Conservation (phyloP, 2,113 vertebrate genomes). For the Ardeotis arabs region DNA sequence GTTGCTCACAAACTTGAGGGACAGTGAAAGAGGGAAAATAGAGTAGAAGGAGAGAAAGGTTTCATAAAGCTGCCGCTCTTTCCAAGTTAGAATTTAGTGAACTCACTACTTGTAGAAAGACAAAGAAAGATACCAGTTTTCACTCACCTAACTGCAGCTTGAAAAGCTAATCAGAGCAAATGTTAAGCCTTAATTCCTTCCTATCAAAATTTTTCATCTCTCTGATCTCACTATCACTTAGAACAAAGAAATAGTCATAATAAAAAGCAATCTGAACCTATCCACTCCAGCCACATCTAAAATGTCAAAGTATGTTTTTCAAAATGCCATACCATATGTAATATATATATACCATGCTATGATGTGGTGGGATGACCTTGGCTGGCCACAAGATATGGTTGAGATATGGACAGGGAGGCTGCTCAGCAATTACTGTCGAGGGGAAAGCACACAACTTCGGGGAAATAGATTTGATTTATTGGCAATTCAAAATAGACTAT, state of each 20-base stretch:
- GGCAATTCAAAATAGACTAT: neutral
- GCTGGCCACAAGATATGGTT: neutral
- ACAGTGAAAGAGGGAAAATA: neutral
- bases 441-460: neutral
- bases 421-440: fast-evolving
- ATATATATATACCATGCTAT: neutral
- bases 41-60: neutral
- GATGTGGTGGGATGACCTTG: neutral
- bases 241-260: neutral
- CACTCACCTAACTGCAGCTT: neutral
- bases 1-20: neutral
- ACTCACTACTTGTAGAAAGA: neutral
- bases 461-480: neutral
- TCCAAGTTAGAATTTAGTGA: neutral
- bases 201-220: neutral
- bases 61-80: neutral
- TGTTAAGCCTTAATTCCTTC: neutral
- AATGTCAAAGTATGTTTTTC: neutral
- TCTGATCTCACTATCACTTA: neutral
- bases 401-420: neutral
- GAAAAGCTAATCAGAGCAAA: neutral
- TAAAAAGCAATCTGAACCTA: neutral
- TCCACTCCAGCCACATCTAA: neutral
- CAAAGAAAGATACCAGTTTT: neutral
- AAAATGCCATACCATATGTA: neutral